These are phyloP conservation scores for Diglossa brunneiventris DNA, from an alignment of 2,113 vertebrate species.

Conservation along the genomic window DNA sequence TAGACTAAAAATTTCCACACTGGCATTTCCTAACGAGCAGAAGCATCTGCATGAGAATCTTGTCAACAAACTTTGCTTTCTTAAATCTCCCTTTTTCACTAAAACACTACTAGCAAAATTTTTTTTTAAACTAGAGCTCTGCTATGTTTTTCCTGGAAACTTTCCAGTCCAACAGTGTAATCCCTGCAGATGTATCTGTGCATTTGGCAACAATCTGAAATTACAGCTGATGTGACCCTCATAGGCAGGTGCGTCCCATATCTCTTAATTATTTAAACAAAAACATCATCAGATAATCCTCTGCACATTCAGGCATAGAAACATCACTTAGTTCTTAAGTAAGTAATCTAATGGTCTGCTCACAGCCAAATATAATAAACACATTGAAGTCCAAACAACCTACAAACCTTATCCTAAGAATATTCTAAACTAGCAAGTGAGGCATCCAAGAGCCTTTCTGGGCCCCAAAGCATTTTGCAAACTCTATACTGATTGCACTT, in stretches of 20 bases:
- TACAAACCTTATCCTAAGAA: neutral
- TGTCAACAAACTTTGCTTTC: neutral
- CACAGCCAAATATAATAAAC: neutral
- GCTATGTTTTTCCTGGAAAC: neutral
- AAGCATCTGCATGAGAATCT: neutral
- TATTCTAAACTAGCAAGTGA: neutral
- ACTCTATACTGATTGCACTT: neutral
- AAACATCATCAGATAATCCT: neutral
- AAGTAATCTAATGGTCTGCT: neutral
- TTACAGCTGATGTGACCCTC: neutral
- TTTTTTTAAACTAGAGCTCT: neutral
- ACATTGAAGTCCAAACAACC: neutral
- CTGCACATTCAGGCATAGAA: neutral
- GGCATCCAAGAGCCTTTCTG: neutral
- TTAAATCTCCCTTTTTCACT: neutral
- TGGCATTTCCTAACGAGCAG: neutral
- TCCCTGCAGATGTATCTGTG: neutral
- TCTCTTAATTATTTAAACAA: neutral
- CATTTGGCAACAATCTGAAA: neutral
- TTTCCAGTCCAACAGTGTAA: neutral
- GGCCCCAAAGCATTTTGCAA: neutral
- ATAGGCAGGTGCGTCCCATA: neutral
- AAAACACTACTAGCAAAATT: neutral
- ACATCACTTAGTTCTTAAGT: neutral
- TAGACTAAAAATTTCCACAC: neutral